Percentiles rank a stretch among this genome's conserved stretches.
Conservation (phyloP, 1,140 invertebrate genomes). For the Trialeurodes vaporariorum region DNA sequence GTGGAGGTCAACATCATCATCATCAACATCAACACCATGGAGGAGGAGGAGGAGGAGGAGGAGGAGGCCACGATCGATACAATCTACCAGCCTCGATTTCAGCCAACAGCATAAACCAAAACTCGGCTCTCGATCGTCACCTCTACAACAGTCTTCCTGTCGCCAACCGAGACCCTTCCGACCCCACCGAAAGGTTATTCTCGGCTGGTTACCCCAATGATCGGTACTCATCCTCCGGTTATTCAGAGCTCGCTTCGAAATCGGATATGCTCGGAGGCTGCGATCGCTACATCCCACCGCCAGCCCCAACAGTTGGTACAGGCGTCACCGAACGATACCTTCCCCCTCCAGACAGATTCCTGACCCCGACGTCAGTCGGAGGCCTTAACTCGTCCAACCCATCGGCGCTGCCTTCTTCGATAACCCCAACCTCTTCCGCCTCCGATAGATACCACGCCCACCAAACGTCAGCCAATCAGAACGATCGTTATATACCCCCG, state of each 20-base stretch:
- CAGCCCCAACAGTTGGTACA: not conserved
- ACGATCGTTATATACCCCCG: not conserved
- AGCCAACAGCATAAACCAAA: not conserved
- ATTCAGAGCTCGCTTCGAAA: not conserved
- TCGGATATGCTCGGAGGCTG: not conserved
- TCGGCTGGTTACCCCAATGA: no score
- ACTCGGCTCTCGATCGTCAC: not conserved
- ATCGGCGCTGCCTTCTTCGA: slow-evolving; percentile 20
- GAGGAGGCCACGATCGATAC: no score
- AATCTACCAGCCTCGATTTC: not conserved
- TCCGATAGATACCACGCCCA: not conserved
- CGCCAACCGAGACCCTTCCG: no score
- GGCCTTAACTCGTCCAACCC: no score
- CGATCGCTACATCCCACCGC: slow-evolving; percentile 3
- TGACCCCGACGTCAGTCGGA: slow-evolving; percentile 24
- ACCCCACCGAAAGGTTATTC: no score
- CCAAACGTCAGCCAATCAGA: not conserved
- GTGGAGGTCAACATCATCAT: no score
- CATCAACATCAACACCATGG: no score
- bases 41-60: no score
- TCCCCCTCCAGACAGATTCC: slow-evolving; percentile 33
- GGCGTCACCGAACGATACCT: slow-evolving; percentile 38
- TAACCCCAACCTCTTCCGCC: no score
- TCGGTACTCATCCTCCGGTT: not conserved
- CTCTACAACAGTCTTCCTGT: not conserved